Evolutionary conservation across 1,140 invertebrate genomes (phyloP).

Genomic region (Drosophila lacteicornis): DNA sequence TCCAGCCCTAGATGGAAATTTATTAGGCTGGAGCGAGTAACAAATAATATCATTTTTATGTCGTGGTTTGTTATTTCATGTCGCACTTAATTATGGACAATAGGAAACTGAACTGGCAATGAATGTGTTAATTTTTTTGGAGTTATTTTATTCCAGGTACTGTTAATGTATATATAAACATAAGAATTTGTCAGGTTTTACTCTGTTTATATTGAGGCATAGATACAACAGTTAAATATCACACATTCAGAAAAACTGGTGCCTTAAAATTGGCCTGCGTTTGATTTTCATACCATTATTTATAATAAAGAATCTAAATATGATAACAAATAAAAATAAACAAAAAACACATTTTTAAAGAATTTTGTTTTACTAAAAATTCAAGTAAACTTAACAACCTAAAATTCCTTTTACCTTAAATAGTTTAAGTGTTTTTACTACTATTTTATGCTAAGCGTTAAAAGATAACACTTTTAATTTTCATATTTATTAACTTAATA

Average conservation of each 20-base stretch:
- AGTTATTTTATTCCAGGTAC: background rate
- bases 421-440: too few relatives aligned
- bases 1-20: slow-evolving; percentile 15
- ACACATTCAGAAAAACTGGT: too few relatives aligned
- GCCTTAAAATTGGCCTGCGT: background rate
- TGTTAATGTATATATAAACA: slow-evolving; percentile 1
- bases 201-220: background rate
- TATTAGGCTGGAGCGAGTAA: slow-evolving; percentile 7
- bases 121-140: slow-evolving; percentile 34
- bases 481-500: too few relatives aligned
- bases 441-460: too few relatives aligned
- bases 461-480: too few relatives aligned
- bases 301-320: too few relatives aligned
- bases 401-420: too few relatives aligned
- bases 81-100: slow-evolving; percentile 37
- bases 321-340: too few relatives aligned
- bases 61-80: slow-evolving; percentile 31
- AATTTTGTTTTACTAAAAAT: too few relatives aligned
- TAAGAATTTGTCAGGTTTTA: slow-evolving; percentile 13
- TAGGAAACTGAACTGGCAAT: slow-evolving; percentile 16
- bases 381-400: too few relatives aligned
- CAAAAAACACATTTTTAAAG: too few relatives aligned
- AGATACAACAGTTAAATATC: background rate
- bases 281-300: background rate
- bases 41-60: slow-evolving; percentile 30